These are phyloP conservation scores for Fringilla coelebs DNA, from an alignment of 2,797 vertebrate genomes.

Conservation along the genomic window DNA sequence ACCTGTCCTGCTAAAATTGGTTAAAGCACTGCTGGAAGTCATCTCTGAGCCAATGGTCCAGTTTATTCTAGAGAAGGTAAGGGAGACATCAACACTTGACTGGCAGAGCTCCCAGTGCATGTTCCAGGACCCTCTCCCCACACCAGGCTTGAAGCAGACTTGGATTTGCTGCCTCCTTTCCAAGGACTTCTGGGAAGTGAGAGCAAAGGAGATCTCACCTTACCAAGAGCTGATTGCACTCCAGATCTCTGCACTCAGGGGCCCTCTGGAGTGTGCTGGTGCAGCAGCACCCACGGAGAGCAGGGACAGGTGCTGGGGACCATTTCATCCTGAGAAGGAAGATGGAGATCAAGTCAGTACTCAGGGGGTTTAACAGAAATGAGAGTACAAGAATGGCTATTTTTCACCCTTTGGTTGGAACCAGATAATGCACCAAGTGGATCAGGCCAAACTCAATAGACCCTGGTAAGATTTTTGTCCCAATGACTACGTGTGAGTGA, in stretches of 20 bases:
- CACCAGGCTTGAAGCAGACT: not conserved
- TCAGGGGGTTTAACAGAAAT: not conserved
- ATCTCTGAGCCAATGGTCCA: not conserved
- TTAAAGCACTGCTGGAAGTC: not conserved
- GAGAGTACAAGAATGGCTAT: fast-evolving
- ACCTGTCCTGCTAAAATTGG: not conserved
- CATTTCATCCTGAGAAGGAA: not conserved
- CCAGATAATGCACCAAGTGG: not conserved
- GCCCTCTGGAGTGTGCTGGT: not conserved
- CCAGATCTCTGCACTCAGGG: not conserved
- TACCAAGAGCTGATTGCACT: not conserved
- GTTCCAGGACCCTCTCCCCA: not conserved
- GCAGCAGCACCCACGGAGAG: fast-evolving
- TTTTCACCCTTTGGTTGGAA: not conserved
- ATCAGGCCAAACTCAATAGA: not conserved
- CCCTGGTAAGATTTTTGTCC: not conserved
- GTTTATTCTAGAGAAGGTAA: not conserved
- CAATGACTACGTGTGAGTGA: fast-evolving
- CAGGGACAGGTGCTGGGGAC: not conserved
- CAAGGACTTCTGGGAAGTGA: not conserved
- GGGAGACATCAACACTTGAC: not conserved
- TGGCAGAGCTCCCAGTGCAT: not conserved
- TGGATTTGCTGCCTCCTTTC: not conserved
- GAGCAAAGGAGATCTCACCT: not conserved
- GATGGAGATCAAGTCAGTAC: not conserved